A percentile compares a stretch with the other conserved stretches of the same genome.
Conservation (phyloP, 1,140 invertebrate genomes). For the Aphidius ervi region DNA sequence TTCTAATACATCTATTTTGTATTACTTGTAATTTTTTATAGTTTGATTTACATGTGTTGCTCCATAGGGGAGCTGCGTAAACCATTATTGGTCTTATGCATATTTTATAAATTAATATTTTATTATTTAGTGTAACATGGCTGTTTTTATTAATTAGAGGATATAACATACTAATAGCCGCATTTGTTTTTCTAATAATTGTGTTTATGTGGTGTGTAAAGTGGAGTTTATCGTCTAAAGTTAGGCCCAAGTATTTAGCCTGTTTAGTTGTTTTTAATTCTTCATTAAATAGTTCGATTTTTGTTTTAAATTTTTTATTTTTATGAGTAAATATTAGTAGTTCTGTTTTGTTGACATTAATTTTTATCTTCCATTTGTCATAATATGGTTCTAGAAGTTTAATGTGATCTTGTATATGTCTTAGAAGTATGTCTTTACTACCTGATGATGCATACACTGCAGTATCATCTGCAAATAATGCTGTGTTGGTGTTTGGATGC, state of each 20-base stretch:
- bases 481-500: constrained; percentile 14
- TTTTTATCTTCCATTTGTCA: constrained; percentile 30
- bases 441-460: constrained; percentile 21
- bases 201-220: constrained; percentile 9
- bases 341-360: constrained; percentile 28
- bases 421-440: constrained; percentile 7
- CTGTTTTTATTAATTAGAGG: constrained; percentile 10
- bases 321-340: constrained; percentile 21
- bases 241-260: constrained; percentile 14
- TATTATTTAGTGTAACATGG: constrained; percentile 13
- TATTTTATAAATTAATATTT: constrained; percentile 17
- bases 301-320: background rate
- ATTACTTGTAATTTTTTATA: constrained; percentile 20
- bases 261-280: constrained; percentile 10
- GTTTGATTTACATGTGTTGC: constrained; percentile 18
- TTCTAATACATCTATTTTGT: constrained; percentile 25
- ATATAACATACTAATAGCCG: constrained; percentile 10
- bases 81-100: constrained; percentile 20
- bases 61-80: constrained; percentile 25
- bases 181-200: constrained; percentile 4
- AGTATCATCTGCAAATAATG: constrained; percentile 34
- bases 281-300: constrained; percentile 31
- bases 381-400: constrained; percentile 18
- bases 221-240: constrained; percentile 12
- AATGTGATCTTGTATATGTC: constrained; percentile 10